Evolutionary conservation across 1,140 invertebrate species (phyloP), one percentile per base, ranked within the genome.

Genomic region (Babylonia areolata): DNA sequence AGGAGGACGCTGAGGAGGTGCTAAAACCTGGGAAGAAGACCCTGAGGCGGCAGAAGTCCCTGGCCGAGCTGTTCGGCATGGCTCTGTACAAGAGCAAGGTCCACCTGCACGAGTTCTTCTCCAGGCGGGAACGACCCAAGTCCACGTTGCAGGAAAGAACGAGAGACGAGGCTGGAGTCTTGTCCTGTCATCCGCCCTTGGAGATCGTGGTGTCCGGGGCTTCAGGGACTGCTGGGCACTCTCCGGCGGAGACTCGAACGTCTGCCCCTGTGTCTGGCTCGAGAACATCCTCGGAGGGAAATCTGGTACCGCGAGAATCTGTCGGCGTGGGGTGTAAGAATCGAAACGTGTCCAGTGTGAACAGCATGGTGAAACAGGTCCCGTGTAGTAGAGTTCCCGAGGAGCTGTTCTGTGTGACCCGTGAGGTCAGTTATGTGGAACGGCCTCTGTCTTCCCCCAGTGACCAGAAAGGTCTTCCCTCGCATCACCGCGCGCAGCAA

Each of bases 51-150:
- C 87, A 87, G 40, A 85, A 79, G 33, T 87, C 87, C 17, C 58
- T 87, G 20, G 81, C 84, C 0, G 87, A 87, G 37, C 85, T 87
- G 37, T 87, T 87, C 23, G 79, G 81, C 20, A 39, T 75, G 46
- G 46, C 85, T 40, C 39, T 87, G 11, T 77, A 17, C 42, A 87
- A 87, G 46, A 85, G 87, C 51, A 87, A 75, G 54, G 51, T 81
- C 0, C 87, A 85, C 17, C 37, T 87, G 6, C 86, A 87, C 12
- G 86, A 87, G 35, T 51, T 87, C 28, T 87, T 87, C 28, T 46
- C 69, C 23, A 9, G 33, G 31, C 73, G 69, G 15, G 58, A 39
- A 81, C 75, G 51, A 73, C 81, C 46, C 12, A 2, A 64, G 20
- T 20, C 9, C 15, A 51, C 77, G 9, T 80, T 40, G n/a, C 28